phyloP scores from a whole-genome alignment of 2,888 invertebrate genomes.

The Machimus rusticus region DNA sequence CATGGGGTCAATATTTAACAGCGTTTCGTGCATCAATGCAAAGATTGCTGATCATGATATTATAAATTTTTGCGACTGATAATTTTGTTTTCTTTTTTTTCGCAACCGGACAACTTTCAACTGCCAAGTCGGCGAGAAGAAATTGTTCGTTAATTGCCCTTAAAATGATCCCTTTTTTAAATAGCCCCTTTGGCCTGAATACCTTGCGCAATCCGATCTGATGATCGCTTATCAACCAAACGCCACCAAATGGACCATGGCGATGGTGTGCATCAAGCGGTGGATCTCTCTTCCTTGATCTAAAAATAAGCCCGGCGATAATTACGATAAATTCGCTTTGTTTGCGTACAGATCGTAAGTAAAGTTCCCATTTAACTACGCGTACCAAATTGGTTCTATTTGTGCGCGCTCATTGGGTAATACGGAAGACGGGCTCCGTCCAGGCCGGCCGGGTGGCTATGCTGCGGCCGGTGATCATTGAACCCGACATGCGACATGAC shows the following conservation, averaged over 20 bases:
- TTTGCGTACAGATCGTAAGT: conserved; percentile 20
- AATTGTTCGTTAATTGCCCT: background rate
- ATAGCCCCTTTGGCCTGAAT: background rate
- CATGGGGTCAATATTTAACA: background rate
- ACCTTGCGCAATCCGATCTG: background rate
- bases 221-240: background rate
- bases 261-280: background rate
- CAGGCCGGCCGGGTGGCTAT: background rate
- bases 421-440: conserved; percentile 1
- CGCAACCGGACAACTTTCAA: background rate
- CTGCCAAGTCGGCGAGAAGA: background rate
- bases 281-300: background rate
- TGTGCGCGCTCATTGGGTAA: conserved; percentile 15
- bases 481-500: conserved; percentile 22
- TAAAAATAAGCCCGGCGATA: background rate
- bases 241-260: background rate
- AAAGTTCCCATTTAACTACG: conserved; percentile 1
- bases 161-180: background rate
- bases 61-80: background rate
- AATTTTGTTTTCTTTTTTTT: background rate
- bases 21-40: background rate
- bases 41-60: background rate
- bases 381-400: conserved; percentile 27
- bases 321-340: conserved; percentile 26
- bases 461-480: background rate